phyloP scores from a whole-genome alignment of 2,797 vertebrate genomes.

The Apogon talboti region DNA sequence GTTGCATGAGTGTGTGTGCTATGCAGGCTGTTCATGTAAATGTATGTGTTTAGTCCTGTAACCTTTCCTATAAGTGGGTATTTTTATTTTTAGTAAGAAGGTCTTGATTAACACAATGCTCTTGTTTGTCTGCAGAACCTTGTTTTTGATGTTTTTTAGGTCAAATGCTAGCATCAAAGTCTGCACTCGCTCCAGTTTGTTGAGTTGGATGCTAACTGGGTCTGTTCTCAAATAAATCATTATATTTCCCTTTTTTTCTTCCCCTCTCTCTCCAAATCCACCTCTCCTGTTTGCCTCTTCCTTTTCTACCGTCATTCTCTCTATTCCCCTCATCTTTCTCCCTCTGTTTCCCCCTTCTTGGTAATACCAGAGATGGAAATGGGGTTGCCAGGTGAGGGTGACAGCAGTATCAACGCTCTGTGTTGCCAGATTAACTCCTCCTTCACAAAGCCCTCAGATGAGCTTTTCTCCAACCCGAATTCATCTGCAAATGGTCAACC shows the following conservation, averaged over 20 bases:
- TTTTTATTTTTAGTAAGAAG: slow-evolving; percentile 7
- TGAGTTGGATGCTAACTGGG: slow-evolving; percentile 18
- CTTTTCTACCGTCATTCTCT: not conserved
- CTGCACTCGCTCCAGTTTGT: slow-evolving; percentile 29
- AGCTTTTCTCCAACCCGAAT: slow-evolving; percentile 76
- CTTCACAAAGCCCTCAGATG: slow-evolving; percentile 85
- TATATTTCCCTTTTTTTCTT: slow-evolving; percentile 1
- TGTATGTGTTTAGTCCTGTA: not conserved
- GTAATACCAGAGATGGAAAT: slow-evolving; percentile 81
- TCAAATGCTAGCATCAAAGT: slow-evolving; percentile 23
- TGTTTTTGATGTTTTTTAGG: slow-evolving; percentile 31
- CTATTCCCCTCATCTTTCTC: not conserved
- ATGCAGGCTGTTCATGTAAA: not conserved
- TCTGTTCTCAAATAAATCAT: slow-evolving; percentile 39
- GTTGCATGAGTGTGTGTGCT: not conserved
- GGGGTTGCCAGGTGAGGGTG: slow-evolving; percentile 80
- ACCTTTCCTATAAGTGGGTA: not conserved
- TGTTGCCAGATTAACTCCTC: slow-evolving; percentile 91
- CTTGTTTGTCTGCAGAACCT: slow-evolving; percentile 19
- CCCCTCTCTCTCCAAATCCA: not conserved
- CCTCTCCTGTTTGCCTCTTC: not conserved
- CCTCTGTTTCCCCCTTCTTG: slow-evolving; percentile 37
- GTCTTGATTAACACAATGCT: slow-evolving; percentile 3
- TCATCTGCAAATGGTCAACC: slow-evolving; percentile 72
- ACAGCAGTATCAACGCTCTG: slow-evolving; percentile 86